Base-by-base conservation (phyloP, 2,797 vertebrate species). In the Sphenopsis melanotis region DNA sequence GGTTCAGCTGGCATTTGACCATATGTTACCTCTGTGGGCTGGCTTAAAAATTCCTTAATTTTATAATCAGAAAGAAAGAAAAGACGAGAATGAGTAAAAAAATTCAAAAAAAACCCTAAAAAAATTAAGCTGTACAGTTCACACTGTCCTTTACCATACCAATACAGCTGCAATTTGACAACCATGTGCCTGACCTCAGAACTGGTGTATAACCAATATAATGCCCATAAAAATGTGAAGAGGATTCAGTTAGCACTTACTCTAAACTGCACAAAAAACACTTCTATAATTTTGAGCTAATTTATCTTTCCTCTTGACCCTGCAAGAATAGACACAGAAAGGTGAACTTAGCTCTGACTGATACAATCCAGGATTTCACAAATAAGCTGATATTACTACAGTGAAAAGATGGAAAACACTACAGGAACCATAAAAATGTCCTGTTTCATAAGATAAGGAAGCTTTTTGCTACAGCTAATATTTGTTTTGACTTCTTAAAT, bases 401-500 rank as follows among this genome's bases (percentile, higher is more conserved):
- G 34, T 57, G 52, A 89, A 91, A 83, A 61, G 30, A 37, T 50
- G 22, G 8, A 29, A 75, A 93, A 66, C 17, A 29, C 27, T 57
- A 24, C 44, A 85, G 34, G 22, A 71, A 69, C 74, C 22, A 70
- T 60, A 61, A 91, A 84, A 87, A 60, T 3, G 20, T 42, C 49
- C 22, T 37, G 15, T 70, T 93, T 66, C n/a, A 12, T 53, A 92
- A 93, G 27, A 85, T 74, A 82, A 93, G 77, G 34, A 83, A 66
- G 21, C 4, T 74, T 83, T 77, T 53, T 81, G 30, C 34, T 81
- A 71, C 13, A 56, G 34, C 10, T 41, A 23, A 10, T 27, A 77
- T 21, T 74, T 64, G 15, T 39, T 89, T 83, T 83, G 70, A 78
- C 52, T 92, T 89, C 41, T 70, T 79, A 68, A 87, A 61, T 46